Base-by-base conservation (phyloP, 2,113 vertebrate genomes). In the Silurus asotus region DNA sequence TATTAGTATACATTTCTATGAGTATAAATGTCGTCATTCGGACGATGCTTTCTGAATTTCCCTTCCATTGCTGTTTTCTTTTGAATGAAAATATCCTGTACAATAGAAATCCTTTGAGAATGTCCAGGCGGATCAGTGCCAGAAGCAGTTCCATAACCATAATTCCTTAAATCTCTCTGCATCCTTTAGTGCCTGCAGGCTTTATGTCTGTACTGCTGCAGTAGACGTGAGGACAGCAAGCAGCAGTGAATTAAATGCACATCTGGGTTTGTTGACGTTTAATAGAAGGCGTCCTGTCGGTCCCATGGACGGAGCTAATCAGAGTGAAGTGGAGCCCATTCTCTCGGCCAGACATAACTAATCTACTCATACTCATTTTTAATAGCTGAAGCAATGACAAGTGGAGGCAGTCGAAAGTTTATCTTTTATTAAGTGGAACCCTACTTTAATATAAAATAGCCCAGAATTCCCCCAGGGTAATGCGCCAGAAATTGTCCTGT, bases 321-420 rank as follows among this genome's bases (percentile, higher is more conserved):
- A 85, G 65, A 82, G 17, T 53, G 23, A 87, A 83, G 75, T 64
- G 58, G 20, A n/a, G 77, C 19, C 82, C 51, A 19, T 87, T 65
- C 62, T 51, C 70, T 76, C 19, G 9, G 55, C 70, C 70, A 76
- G 56, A 67, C 85, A 61, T 82, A 37, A 37, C 83, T 87, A 89
- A 83, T 85, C 86, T 79, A 87, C 61, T 83, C 74, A 87, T 87
- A 37, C 85, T 72, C 37, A 62, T 58, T 79, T 70, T 74, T 85
- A 84, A 87, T 84, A 67, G 53, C 62, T 61, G 51, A 87, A 79
- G 64, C 62, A 86, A 85, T 74, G 65, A 51, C 79, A 85, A 82
- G 61, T 74, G 80, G 72, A 77, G 61, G 64, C 20, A 48, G 61
- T 80, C 13, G 70, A 70, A 82, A 67, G n/a, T 64, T 59, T 25